Base-by-base conservation (phyloP, 2,888 invertebrate species). In the Drosophila pseudotakahashii region DNA sequence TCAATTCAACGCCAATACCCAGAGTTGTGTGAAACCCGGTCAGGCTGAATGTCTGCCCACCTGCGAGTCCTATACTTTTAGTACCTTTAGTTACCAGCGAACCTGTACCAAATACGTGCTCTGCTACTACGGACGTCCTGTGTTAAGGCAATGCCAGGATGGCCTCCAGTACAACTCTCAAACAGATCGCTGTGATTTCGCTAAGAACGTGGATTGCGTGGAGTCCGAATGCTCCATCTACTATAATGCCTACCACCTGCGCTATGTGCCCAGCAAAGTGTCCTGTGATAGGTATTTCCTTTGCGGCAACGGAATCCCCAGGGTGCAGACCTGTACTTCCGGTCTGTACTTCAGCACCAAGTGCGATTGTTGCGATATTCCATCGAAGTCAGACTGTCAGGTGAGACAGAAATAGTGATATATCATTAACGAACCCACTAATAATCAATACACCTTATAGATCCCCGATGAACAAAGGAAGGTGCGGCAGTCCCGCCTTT, bases 141-240 rank as follows among this genome's bases (percentile, higher is more conserved):
- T 91, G 0, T 16, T 91, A 13, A 79, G 88, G 14, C 61, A 87
- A 42, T 92, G 91, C 37, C 62, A 73, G 0, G 91, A 91, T 64
- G 88, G 86, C 2, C 67, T 91, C 3, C 91, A 91, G 42, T 91
- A 88, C 54, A 91, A 91, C 73, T 42, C 77, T 0, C 63, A 72
- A 1, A 90, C 91, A 6, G 86, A 89, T 77, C 91, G 90, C n/a
- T 91, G 91, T 42, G 92, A 91, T 73, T 89, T 78, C 36, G 66
- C 92, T 0, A 76, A 87, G 52, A 77, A 81, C 63, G 91, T 91
- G 2, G 90, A 92, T 62, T 91, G 91, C 67, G 84, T 87, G 23
- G 84, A 84, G 30, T 85, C 89, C 61, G 61, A 89, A 72, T 91
- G 91, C 32, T 84, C 77, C 44, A 76, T 81, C 36, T 74, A 82